phyloP scores from a whole-genome alignment of 2,113 vertebrate species.

The Prinia subflava region DNA sequence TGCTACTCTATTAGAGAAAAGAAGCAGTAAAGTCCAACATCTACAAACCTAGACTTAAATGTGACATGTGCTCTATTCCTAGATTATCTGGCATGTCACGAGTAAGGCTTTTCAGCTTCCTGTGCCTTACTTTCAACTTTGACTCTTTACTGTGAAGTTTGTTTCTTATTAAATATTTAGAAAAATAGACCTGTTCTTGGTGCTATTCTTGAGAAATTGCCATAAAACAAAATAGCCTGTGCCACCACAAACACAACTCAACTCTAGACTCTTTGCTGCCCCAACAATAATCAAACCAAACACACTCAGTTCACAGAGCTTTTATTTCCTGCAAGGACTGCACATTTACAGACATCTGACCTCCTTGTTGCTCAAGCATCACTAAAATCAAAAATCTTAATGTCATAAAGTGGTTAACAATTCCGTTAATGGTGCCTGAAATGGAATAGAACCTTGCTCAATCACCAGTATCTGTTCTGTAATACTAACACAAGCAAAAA shows the following conservation, averaged over 20 bases:
- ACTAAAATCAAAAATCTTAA: constrained; percentile 45
- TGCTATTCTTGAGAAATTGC: background rate
- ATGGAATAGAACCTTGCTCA: background rate
- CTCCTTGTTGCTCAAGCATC: background rate
- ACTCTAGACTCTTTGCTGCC: background rate
- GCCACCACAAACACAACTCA: background rate
- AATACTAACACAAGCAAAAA: background rate
- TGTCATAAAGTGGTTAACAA: constrained; percentile 24
- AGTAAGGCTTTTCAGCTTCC: constrained; percentile 47
- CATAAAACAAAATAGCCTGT: background rate
- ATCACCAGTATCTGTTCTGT: background rate
- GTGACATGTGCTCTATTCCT: background rate
- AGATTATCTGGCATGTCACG: background rate
- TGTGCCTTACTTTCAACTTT: background rate
- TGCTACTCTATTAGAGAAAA: background rate
- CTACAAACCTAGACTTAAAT: background rate
- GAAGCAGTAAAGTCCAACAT: background rate
- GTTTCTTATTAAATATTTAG: background rate
- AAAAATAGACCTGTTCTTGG: background rate
- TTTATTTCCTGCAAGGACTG: constrained; percentile 21
- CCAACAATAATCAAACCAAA: background rate
- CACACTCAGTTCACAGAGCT: background rate
- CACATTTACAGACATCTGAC: constrained; percentile 12
- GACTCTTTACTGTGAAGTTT: background rate
- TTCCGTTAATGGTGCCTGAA: background rate